Conservation (phyloP, 2,888 invertebrate genomes). For the Chloroclystis v-ata region DNA sequence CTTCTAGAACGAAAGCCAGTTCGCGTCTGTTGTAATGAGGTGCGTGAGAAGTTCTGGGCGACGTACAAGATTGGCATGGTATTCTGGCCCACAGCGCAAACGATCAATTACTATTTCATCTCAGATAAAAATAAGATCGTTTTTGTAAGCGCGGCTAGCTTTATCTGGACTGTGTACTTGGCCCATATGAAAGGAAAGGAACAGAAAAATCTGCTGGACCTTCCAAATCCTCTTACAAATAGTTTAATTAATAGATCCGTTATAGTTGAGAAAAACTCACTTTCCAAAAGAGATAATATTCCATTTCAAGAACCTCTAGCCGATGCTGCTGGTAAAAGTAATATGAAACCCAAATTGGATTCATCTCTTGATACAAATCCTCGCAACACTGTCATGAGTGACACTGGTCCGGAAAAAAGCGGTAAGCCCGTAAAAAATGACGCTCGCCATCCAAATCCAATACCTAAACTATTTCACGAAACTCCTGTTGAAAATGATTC, state of each 20-base stretch:
- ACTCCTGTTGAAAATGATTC: too few relatives aligned
- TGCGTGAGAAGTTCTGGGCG: slow-evolving; percentile 83
- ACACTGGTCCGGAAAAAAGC: too few relatives aligned
- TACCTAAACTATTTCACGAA: too few relatives aligned
- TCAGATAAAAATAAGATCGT: slow-evolving; percentile 85
- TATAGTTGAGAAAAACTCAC: too few relatives aligned
- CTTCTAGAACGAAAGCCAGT: slow-evolving; percentile 82
- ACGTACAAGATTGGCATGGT: slow-evolving; percentile 83
- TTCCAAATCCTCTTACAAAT: not conserved
- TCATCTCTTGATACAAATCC: too few relatives aligned
- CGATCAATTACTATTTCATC: slow-evolving; percentile 83
- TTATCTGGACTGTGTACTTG: slow-evolving; percentile 86
- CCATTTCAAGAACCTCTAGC: not conserved
- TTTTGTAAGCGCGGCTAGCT: slow-evolving; percentile 84
- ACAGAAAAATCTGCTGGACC: slow-evolving; percentile 39
- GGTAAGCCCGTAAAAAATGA: too few relatives aligned
- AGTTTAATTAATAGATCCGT: too few relatives aligned
- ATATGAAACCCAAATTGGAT: too few relatives aligned
- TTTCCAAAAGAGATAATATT: not conserved
- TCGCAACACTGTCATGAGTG: too few relatives aligned
- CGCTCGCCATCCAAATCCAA: too few relatives aligned
- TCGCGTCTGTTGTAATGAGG: slow-evolving; percentile 80
- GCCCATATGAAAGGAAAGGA: slow-evolving; percentile 82
- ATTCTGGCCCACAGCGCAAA: slow-evolving; percentile 85
- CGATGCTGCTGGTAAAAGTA: not conserved